Base-by-base conservation (phyloP, 2,797 vertebrate species). In the Threskiornis aethiopicus region DNA sequence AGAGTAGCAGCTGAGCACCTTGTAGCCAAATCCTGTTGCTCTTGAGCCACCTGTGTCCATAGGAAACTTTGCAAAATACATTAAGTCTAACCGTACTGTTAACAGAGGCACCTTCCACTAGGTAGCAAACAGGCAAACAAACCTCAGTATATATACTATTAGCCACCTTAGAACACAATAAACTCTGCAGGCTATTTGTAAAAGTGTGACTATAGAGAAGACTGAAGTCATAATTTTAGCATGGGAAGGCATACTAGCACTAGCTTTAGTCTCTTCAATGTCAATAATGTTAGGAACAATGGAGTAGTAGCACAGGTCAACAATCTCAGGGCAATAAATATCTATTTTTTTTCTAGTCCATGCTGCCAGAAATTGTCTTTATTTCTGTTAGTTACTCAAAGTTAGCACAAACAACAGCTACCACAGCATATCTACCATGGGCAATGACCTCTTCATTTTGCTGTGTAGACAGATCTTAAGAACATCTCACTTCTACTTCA, bases 371-470 rank as follows among this genome's bases (percentile, higher is more conserved):
- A 81, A 13, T 71, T 70, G 52, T 71, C 33, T 49, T 79, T 87
- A 73, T 80, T 96, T 90, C 69, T 91, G 49, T 49, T 65, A 93
- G n/a, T 35, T 86, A 49, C 35, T 67, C 29, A 61, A 59, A 70
- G 17, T 69, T n/a, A 87, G 33, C 39, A 88, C 12, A 76, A 94
- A 65, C 28, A 76, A 75, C 67, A 88, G 29, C 84, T 88, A 82
- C 17, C 37, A 79, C 37, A 51, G 59, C 76, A 41, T 8, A 21
- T 67, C 76, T 54, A 4, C 44, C 33, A 57, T 0, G 1, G 64
- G 55, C 46, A 90, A 44, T 5, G 20, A 73, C 55, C 71, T 70
- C 55, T 51, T 70, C n/a, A 46, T 83, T 92, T 80, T 70, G 37
- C 59, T 83, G 22, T 42, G 42, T 3, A 80, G 79, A 79, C 22